Evolutionary conservation across 2,888 invertebrate species (phyloP).

Genomic region (Barypeithes pellucidus): DNA sequence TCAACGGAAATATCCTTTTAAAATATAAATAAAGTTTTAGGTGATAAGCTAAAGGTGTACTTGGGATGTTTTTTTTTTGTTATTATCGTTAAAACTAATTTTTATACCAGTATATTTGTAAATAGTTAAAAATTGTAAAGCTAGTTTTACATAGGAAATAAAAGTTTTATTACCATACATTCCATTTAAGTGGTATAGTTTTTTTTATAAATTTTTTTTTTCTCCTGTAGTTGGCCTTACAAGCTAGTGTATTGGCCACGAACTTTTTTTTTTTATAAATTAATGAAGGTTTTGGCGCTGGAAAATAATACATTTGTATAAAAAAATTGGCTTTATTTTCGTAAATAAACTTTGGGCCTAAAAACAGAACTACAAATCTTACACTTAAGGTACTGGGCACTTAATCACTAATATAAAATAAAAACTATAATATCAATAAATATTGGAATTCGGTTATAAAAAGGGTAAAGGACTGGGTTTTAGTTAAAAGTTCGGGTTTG

Average conservation of each 20-base stretch:
- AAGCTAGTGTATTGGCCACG: no score
- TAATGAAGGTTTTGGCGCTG: no score
- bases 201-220: background rate
- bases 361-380: constrained; percentile 17
- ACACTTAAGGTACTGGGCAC: constrained; percentile 14
- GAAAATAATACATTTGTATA: background rate
- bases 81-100: background rate
- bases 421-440: constrained; percentile 11
- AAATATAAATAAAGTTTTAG: background rate
- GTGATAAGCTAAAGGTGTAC: background rate
- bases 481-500: no score
- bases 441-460: constrained; percentile 1
- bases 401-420: constrained; percentile 11
- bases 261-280: no score
- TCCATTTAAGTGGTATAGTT: background rate
- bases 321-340: constrained; percentile 9
- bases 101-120: constrained; percentile 18
- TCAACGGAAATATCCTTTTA: background rate
- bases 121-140: background rate
- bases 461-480: background rate
- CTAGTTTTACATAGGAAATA: background rate
- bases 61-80: constrained; percentile 7
- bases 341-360: background rate
- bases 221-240: background rate
- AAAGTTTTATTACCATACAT: background rate